Evolutionary conservation across 2,888 invertebrate genomes (phyloP), one percentile per base, ranked within the genome.

Genomic region (Meandrusa payeni): DNA sequence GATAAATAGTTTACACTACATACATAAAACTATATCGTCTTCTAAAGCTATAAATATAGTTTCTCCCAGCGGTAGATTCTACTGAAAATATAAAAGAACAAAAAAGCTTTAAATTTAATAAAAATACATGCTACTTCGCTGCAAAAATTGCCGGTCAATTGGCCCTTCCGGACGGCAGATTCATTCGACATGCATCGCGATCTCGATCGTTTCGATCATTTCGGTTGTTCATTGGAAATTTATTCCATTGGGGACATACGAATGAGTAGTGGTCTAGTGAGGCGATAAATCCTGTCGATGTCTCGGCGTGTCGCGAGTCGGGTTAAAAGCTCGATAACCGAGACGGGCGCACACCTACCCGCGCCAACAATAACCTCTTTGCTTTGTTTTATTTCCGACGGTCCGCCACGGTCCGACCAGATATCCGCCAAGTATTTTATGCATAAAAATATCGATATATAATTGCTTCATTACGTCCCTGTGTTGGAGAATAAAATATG

Each of bases 371-470:
- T 86, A 83, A 81, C 77, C 78, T 65, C 64, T 46, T 59, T 51
- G 69, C 75, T 80, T 83, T 85, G 81, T 82, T 83, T 87, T 86
- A 82, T 85, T 87, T 86, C 66, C 68, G 65, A 58, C 70, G 71
- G 64, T 69, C 70, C 67, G 54, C 62, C 64, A 66, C 68, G 63
- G 68, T 59, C 70, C 70, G 73, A 66, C 77, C 76, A 78, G 81
- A 82, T 81, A 82, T 77, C 79, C 80, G 71, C 82, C 76, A 77
- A 82, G 82, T 77, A 82, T 87, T 85, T 86, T 86, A 86, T 86
- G 87, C 86, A 86, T 82, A 86, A 86, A 87, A 86, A 86, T 87
- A 87, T 86, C 86, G 87, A 86, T 87, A 83, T 87, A 87, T 87
- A 87, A 87, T 87, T 87, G 87, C 87, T 87, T 87, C 87, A 87